Conservation (phyloP, 2,888 invertebrate genomes). For the Acrocyrtus sp. region DNA sequence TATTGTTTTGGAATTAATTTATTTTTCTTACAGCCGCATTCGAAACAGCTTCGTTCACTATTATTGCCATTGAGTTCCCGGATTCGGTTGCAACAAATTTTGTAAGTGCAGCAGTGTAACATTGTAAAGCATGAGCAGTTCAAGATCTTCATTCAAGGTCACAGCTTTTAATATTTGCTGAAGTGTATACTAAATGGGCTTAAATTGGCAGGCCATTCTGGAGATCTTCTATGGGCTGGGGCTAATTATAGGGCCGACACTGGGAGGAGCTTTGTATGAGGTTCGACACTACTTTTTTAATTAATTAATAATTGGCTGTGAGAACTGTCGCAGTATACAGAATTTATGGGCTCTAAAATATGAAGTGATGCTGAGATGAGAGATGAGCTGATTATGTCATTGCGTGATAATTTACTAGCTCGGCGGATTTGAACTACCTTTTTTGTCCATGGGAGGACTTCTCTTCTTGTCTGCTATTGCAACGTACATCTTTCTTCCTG, state of each 20-base stretch:
- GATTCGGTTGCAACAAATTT: slow-evolving; percentile 85
- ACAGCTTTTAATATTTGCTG: background rate
- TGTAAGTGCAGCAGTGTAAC: slow-evolving; percentile 14
- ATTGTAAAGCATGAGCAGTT: background rate
- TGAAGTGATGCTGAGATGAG: no score
- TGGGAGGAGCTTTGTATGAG: slow-evolving; percentile 66
- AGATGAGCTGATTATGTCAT: background rate
- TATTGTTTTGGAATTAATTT: background rate
- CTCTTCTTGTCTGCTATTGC: slow-evolving; percentile 80
- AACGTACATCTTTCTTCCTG: slow-evolving; percentile 78
- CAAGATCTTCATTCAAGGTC: background rate
- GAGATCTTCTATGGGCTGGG: slow-evolving; percentile 67
- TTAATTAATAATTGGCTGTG: background rate
- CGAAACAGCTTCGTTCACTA: slow-evolving; percentile 85
- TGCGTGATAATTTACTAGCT: no score
- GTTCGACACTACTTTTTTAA: slow-evolving; percentile 59
- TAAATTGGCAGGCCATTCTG: slow-evolving; percentile 65
- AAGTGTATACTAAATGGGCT: background rate
- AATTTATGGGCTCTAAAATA: no score
- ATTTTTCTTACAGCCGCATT: slow-evolving; percentile 77
- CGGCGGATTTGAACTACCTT: slow-evolving; percentile 84
- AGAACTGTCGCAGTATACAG: background rate
- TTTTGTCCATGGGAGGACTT: slow-evolving; percentile 80
- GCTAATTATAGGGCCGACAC: slow-evolving; percentile 66
- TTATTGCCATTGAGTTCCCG: slow-evolving; percentile 88